These are phyloP conservation scores for Pemphigus obesinymphae DNA, from an alignment of 1,140 invertebrate species.

Conservation along the genomic window DNA sequence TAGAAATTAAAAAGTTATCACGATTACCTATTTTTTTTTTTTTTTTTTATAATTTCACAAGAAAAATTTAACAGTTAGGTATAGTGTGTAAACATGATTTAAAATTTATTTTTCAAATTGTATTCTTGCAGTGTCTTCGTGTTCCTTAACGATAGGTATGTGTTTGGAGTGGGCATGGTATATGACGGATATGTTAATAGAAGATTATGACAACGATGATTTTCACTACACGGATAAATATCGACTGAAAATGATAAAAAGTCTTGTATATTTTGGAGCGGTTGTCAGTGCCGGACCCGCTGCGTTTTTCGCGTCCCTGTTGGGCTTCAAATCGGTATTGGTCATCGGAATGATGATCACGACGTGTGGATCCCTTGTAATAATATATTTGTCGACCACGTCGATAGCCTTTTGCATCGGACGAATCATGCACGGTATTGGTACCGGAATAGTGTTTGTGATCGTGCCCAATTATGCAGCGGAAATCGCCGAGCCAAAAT, in stretches of 20 bases:
- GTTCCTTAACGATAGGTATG: not conserved
- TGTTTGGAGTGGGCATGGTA: not conserved
- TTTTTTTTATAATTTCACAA: no score
- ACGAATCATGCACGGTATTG: not conserved
- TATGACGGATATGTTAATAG: not conserved
- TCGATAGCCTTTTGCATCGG: not conserved
- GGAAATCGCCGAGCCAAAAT: not conserved
- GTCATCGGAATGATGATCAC: not conserved
- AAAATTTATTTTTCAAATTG: not conserved
- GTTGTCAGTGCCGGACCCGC: not conserved
- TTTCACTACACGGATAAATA: no score
- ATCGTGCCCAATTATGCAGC: not conserved
- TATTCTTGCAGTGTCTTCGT: not conserved
- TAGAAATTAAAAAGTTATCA: no score
- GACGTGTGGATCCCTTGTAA: not conserved
- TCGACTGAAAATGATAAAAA: not conserved
- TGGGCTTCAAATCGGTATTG: not conserved
- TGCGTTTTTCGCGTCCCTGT: not conserved
- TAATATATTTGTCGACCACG: not conserved
- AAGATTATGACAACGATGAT: not conserved
- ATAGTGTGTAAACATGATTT: not conserved
- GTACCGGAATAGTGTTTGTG: not conserved
- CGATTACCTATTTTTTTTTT: no score
- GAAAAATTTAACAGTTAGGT: no score
- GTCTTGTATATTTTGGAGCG: not conserved